Evolutionary conservation across 2,113 vertebrate species (phyloP).

Genomic region (Oxyura jamaicensis): DNA sequence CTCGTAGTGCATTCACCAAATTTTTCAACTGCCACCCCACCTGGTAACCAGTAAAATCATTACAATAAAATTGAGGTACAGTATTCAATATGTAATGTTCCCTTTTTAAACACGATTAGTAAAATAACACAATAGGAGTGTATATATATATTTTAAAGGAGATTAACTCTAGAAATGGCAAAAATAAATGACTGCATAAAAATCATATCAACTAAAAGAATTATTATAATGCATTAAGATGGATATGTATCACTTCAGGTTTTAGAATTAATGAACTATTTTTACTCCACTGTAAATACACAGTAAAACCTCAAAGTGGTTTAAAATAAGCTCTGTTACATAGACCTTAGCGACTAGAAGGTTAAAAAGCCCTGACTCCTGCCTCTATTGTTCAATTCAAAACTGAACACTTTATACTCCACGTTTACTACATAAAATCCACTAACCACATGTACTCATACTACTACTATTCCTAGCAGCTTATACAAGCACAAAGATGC

Average conservation of each 20-base stretch:
- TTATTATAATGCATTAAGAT: slow-evolving; percentile 60
- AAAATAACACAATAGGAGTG: slow-evolving; percentile 75
- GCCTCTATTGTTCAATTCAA: background rate
- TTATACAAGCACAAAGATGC: slow-evolving; percentile 33
- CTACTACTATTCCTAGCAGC: slow-evolving; percentile 10
- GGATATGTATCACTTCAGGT: slow-evolving; percentile 59
- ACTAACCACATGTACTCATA: slow-evolving; percentile 8
- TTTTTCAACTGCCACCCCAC: slow-evolving; percentile 99
- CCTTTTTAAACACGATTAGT: slow-evolving; percentile 79
- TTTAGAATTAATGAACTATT: slow-evolving; percentile 29
- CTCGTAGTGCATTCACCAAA: slow-evolving; percentile 98
- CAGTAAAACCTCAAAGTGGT: slow-evolving; percentile 8
- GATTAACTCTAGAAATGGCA: slow-evolving; percentile 66
- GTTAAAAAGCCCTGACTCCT: background rate
- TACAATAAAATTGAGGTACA: slow-evolving; percentile 86
- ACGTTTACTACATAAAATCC: slow-evolving; percentile 8
- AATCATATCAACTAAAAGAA: slow-evolving; percentile 65
- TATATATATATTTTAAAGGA: slow-evolving; percentile 61
- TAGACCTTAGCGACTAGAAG: background rate
- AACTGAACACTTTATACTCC: slow-evolving; percentile 3
- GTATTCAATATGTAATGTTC: slow-evolving; percentile 82
- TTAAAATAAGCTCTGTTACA: background rate
- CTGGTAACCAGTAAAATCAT: slow-evolving; percentile 88
- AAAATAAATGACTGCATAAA: slow-evolving; percentile 54
- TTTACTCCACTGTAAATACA: slow-evolving; percentile 7